Base-by-base conservation (phyloP, 2,888 invertebrate genomes). In the Xanthorhoe spadicearia region DNA sequence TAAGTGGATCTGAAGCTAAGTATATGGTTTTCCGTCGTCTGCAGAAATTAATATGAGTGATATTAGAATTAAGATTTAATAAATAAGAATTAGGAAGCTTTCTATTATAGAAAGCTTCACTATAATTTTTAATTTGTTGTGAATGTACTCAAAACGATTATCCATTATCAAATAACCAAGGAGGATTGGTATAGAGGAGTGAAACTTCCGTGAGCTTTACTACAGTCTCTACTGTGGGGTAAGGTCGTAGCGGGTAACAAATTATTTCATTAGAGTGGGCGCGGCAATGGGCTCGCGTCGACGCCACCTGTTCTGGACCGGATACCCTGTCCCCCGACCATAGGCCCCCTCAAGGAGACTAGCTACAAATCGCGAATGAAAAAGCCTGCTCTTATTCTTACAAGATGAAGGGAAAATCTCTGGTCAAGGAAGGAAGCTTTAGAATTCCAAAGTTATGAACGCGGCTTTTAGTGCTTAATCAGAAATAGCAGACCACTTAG, bases 251-350 rank as follows among this genome's bases (percentile, higher is more conserved):
- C 78, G 79, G 76, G 79, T 79, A 83, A 88, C 87, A 89, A 86
- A 90, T 91, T 88, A 87, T 88, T 90, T 87, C 84, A 89, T 88
- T 87, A 87, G 85, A 85, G 89, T 88, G 89, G 90, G 88, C 87
- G 87, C 82, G 83, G 82, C 80, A 80, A 62, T 66, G 70, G 55
- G 74, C 72, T 70, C 80, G 83, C 82, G 83, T 83, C 78, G 75
- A 54, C 74, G 84, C 87, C 92, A 90, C 92, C 90, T 92, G 92
- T 90, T 84, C 75, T 76, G 80, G 88, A 90, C 92, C 92, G 92
- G 92, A 92, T 90, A 77, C 88, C 83, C 70, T 83, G 71, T 77
- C 82, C 83, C 86, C 77, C 86, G 76, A 69, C 71, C 78, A 76
- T 68, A 77, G 15, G 64, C 71, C 77, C 71, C 71, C 66, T 70